Evolutionary conservation across 2,888 invertebrate species (phyloP).

Genomic region (Acleris laterana): DNA sequence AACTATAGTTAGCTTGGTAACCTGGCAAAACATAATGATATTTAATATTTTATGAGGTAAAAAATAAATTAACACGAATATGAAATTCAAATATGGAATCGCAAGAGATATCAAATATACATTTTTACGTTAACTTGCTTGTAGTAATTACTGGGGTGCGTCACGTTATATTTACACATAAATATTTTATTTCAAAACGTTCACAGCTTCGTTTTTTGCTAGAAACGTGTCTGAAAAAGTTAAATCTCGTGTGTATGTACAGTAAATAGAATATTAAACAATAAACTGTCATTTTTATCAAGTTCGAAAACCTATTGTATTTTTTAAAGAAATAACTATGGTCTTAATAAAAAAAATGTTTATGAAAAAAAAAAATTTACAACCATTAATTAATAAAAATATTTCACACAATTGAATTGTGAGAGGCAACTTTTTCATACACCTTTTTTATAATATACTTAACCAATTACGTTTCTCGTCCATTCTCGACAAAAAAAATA

Average conservation of each 20-base stretch:
- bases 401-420: too few species aligned
- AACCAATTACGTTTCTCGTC: background rate
- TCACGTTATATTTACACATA: conserved; percentile 30
- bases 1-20: background rate
- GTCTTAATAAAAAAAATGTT: too few species aligned
- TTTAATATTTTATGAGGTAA: background rate
- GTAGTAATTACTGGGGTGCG: conserved; percentile 30
- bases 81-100: background rate
- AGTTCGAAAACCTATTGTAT: too few species aligned
- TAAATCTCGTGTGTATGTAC: background rate
- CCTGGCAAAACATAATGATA: background rate
- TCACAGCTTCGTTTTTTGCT: conserved; percentile 33
- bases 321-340: too few species aligned
- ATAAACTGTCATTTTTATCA: background rate
- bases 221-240: conserved; percentile 15
- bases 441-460: conserved; percentile 17
- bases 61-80: background rate
- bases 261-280: background rate
- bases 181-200: conserved; percentile 23
- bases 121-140: conserved; percentile 8
- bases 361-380: too few species aligned
- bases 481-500: conserved; percentile 2
- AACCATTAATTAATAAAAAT: too few species aligned
- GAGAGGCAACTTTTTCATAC: conserved; percentile 1
- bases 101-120: conserved; percentile 12